Conservation (phyloP, 2,797 vertebrate species). For the Acanthurus leucopareius region DNA sequence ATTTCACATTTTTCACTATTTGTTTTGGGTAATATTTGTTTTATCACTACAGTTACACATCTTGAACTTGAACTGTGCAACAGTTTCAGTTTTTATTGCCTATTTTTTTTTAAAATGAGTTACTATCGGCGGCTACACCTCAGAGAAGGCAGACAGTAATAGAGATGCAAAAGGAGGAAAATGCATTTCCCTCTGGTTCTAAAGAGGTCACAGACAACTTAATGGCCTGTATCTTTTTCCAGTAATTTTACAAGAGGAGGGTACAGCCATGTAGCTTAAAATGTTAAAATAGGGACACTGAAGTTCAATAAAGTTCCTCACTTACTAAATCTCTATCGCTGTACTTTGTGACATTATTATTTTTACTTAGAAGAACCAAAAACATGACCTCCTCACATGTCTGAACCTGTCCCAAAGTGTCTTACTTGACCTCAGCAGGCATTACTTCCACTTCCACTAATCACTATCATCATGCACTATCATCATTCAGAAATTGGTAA, state of each 20-base stretch:
- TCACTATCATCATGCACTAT: too few species aligned
- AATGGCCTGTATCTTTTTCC: background rate
- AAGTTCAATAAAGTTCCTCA: too few species aligned
- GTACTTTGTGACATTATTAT: background rate
- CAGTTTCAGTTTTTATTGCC: too few species aligned
- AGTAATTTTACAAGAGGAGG: background rate
- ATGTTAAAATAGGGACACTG: background rate
- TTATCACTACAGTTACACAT: constrained; percentile 1
- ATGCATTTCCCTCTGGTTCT: constrained; percentile 15
- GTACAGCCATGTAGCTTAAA: background rate
- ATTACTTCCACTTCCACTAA: too few species aligned
- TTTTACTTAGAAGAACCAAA: background rate
- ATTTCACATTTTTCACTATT: background rate
- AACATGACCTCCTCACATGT: background rate
- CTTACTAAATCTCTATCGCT: too few species aligned
- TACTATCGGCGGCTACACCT: background rate
- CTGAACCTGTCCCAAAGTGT: too few species aligned
- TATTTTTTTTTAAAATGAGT: too few species aligned
- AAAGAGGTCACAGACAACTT: constrained; percentile 13
- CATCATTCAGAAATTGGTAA: too few species aligned
- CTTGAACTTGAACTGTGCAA: too few species aligned
- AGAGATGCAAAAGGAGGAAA: constrained; percentile 13
- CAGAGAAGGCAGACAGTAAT: constrained; percentile 1
- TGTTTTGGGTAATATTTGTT: background rate
- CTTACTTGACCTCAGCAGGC: too few species aligned